phyloP scores from a whole-genome alignment of 2,113 vertebrate genomes.

The Dicaeum eximium region DNA sequence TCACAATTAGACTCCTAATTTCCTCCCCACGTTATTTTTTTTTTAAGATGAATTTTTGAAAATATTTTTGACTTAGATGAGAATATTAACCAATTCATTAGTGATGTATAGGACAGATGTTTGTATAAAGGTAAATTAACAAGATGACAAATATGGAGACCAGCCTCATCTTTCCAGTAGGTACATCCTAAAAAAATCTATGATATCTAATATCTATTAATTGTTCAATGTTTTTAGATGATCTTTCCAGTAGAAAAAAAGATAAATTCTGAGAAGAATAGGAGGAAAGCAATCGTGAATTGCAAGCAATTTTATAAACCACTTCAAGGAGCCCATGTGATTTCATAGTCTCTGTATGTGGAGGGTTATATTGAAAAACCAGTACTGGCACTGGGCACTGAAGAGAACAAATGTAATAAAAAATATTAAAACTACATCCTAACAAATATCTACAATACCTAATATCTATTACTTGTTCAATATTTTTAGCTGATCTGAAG shows the following conservation, averaged over 20 bases:
- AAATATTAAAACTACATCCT: not conserved
- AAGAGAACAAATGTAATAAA: not conserved
- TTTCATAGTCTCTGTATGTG: not conserved
- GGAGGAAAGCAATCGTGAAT: not conserved
- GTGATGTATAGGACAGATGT: not conserved
- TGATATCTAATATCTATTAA: not conserved
- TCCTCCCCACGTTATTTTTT: accelerated
- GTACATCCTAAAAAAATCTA: not conserved
- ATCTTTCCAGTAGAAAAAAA: conserved; percentile 48
- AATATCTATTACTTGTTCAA: not conserved
- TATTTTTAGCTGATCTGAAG: conserved; percentile 83
- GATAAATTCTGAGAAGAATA: not conserved
- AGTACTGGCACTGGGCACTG: not conserved
- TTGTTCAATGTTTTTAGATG: conserved; percentile 59
- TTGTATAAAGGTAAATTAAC: not conserved
- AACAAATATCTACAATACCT: not conserved
- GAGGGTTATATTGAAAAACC: not conserved
- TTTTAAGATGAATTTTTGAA: not conserved
- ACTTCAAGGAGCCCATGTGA: not conserved
- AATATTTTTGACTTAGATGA: not conserved
- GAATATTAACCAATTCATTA: not conserved
- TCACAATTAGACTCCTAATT: not conserved
- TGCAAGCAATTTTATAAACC: not conserved
- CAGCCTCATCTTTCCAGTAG: not conserved
- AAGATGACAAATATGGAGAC: not conserved